phyloP scores from a whole-genome alignment of 2,888 invertebrate genomes.

The Brassicogethes aeneus region DNA sequence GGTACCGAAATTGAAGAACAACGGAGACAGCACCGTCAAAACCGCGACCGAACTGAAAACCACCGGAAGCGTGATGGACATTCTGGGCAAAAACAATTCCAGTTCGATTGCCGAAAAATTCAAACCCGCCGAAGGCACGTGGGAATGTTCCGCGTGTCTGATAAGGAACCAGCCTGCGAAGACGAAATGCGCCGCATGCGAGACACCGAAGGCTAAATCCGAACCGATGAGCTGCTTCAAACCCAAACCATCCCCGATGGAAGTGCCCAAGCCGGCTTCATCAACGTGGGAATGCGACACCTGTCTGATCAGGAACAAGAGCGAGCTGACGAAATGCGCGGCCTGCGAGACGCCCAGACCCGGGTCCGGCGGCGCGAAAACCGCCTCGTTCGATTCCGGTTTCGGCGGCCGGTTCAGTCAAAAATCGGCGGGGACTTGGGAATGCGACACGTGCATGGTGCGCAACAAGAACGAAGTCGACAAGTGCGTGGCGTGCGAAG shows the following conservation, averaged over 20 bases:
- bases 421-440: conserved; percentile 39
- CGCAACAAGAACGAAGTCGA: conserved; percentile 38
- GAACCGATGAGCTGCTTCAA: conserved; percentile 43
- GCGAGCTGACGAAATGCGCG: conserved; percentile 40
- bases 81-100: conserved; percentile 21
- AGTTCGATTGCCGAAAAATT: conserved; percentile 19
- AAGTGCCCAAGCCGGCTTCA: conserved; percentile 37
- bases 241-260: conserved; percentile 40
- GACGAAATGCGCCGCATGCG: conserved; percentile 47
- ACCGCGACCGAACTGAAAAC: conserved; percentile 31
- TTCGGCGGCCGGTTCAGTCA: conserved; percentile 12
- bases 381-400: conserved; percentile 30
- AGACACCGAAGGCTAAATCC: conserved; percentile 33
- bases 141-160: conserved; percentile 59
- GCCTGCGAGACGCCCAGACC: conserved; percentile 47
- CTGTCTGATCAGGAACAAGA: conserved; percentile 50
- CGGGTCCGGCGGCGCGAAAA: conserved; percentile 14
- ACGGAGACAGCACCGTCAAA: conserved; percentile 10
- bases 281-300: conserved; percentile 49
- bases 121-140: conserved; percentile 33
- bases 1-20: conserved; percentile 17
- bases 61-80: conserved; percentile 41
- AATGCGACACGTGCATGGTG: conserved; percentile 47
- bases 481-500: conserved; percentile 44
- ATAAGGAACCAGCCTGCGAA: conserved; percentile 43